Evolutionary conservation across 2,888 invertebrate genomes (phyloP).

Genomic region (Anarsia innoxiella): DNA sequence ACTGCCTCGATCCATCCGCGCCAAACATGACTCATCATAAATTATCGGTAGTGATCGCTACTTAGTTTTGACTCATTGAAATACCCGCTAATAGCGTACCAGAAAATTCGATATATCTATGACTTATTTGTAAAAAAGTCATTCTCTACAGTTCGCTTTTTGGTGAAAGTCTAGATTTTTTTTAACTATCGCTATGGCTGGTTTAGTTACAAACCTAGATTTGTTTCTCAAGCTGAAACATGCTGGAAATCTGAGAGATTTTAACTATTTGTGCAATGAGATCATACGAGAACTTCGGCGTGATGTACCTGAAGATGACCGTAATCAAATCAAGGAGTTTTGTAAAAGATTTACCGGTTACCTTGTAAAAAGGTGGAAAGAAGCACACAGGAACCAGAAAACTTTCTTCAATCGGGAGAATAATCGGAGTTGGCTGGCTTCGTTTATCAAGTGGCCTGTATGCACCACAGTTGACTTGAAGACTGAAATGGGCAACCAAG

Average conservation of each 20-base stretch:
- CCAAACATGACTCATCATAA: too few relatives aligned
- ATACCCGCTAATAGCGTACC: too few relatives aligned
- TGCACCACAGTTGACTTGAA: neutral
- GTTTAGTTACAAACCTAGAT: slow-evolving; percentile 1
- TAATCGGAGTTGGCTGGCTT: neutral
- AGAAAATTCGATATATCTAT: too few relatives aligned
- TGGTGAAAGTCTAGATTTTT: too few relatives aligned
- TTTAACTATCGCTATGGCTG: too few relatives aligned
- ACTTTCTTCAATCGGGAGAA: neutral
- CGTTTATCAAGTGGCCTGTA: neutral
- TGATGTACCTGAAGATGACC: neutral
- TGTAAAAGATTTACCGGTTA: neutral
- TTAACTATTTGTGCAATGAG: neutral
- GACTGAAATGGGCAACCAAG: neutral
- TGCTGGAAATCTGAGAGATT: neutral
- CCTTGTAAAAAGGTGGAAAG: neutral
- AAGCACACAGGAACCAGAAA: neutral
- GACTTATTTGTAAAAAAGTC: too few relatives aligned
- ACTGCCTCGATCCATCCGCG: too few relatives aligned
- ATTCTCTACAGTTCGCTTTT: too few relatives aligned
- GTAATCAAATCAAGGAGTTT: neutral
- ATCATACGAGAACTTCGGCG: neutral
- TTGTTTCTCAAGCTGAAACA: neutral
- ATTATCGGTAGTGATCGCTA: too few relatives aligned
- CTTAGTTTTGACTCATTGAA: too few relatives aligned